Percentiles rank a stretch among this genome's conserved stretches.
Evolutionary conservation across 1,140 invertebrate species (phyloP).

Genomic region (Steinernema feltiae): DNA sequence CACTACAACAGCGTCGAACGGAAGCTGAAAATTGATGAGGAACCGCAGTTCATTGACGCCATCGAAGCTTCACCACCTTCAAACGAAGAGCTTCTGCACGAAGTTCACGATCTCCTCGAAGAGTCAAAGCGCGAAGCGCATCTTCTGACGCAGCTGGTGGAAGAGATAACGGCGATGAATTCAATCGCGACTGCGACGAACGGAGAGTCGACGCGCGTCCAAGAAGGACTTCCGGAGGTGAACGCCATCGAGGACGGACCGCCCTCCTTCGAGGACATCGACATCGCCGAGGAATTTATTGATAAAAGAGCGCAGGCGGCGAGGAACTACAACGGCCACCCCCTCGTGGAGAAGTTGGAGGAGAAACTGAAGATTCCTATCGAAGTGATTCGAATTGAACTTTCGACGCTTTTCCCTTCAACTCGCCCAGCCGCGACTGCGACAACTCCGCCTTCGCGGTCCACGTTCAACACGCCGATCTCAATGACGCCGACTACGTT

Average conservation of each 20-base stretch:
- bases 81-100: neutral
- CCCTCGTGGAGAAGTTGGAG: neutral
- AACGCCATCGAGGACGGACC: neutral
- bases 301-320: neutral
- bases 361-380: neutral
- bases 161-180: neutral
- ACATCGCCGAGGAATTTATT: neutral
- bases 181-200: neutral
- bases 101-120: neutral
- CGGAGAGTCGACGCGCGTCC: neutral
- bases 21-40: neutral
- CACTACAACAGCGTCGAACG: neutral
- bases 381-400: neutral
- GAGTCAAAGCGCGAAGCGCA: neutral
- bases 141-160: neutral
- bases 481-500: neutral
- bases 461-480: too few species aligned
- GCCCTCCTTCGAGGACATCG: neutral
- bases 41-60: neutral
- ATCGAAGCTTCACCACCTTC: neutral
- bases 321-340: neutral
- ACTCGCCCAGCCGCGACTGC: neutral
- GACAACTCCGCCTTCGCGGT: conserved; percentile 10
- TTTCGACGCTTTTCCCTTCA: neutral
- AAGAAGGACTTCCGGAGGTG: neutral